Conservation (phyloP, 2,888 invertebrate genomes). For the Dicranocentrus wangi region DNA sequence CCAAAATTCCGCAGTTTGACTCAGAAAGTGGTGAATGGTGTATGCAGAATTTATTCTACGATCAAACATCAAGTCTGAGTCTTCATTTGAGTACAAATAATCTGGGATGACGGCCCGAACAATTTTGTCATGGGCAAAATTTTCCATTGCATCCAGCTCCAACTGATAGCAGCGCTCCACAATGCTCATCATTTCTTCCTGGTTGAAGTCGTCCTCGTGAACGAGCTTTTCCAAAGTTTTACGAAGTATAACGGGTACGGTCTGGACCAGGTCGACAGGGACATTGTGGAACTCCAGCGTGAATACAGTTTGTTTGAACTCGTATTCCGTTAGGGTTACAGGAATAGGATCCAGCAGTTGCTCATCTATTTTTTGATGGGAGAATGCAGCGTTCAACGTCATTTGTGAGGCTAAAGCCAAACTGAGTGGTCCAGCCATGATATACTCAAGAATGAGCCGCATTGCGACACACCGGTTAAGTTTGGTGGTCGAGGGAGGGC, state of each 20-base stretch:
- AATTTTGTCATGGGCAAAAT: slow-evolving; percentile 50
- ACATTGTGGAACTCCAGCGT: slow-evolving; percentile 44
- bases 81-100: slow-evolving; percentile 52
- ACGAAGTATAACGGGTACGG: slow-evolving; percentile 28
- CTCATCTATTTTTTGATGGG: no score
- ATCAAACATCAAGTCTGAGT: slow-evolving; percentile 56
- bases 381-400: background rate
- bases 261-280: slow-evolving; percentile 15
- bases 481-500: slow-evolving; percentile 23
- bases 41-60: slow-evolving; percentile 58
- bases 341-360: slow-evolving; percentile 6
- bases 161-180: slow-evolving; percentile 32
- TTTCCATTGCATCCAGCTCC: slow-evolving; percentile 54
- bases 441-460: slow-evolving; percentile 51
- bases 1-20: slow-evolving; percentile 57
- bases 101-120: slow-evolving; percentile 46
- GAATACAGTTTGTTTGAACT: slow-evolving; percentile 42
- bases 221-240: slow-evolving; percentile 31
- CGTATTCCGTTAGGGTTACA: slow-evolving; percentile 1
- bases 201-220: slow-evolving; percentile 14
- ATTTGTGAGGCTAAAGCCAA: background rate
- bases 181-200: slow-evolving; percentile 35
- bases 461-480: slow-evolving; percentile 39
- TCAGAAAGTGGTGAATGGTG: slow-evolving; percentile 59
- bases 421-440: slow-evolving; percentile 26